phyloP scores from a whole-genome alignment of 2,888 invertebrate species.

The Acleris cristana region DNA sequence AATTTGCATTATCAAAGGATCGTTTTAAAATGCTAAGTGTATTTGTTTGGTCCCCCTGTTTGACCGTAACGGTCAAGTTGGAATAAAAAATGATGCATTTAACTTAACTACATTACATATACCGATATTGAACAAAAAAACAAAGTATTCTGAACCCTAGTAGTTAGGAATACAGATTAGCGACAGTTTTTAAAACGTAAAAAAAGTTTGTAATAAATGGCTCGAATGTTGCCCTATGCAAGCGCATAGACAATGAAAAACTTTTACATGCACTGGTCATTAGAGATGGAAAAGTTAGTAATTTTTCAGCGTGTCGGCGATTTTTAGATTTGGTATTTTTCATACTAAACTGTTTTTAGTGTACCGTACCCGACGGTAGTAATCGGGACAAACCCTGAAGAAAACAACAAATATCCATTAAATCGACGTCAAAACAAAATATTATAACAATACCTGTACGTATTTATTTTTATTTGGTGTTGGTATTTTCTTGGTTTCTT shows the following conservation, averaged over 20 bases:
- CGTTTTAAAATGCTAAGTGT: constrained; percentile 25
- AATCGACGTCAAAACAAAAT: too few relatives aligned
- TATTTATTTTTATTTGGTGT: too few relatives aligned
- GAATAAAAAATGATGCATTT: constrained; percentile 21
- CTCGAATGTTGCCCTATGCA: constrained; percentile 10
- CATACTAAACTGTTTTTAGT: too few relatives aligned
- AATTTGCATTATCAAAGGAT: constrained; percentile 15
- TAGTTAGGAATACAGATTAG: neutral
- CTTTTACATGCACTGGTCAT: constrained; percentile 41
- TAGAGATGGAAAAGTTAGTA: constrained; percentile 37
- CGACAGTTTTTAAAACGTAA: neutral
- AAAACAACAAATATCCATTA: too few relatives aligned
- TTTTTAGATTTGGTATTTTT: too few relatives aligned
- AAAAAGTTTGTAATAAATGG: constrained; percentile 19
- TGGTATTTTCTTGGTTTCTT: too few relatives aligned
- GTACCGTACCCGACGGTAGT: too few relatives aligned
- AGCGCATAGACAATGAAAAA: constrained; percentile 26
- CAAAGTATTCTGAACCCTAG: neutral
- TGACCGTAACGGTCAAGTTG: constrained; percentile 30
- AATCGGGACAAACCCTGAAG: too few relatives aligned
- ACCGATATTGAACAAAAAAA: neutral
- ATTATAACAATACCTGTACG: too few relatives aligned
- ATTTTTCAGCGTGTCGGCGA: too few relatives aligned
- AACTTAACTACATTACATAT: neutral
- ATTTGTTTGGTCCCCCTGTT: constrained; percentile 23